Percentiles rank a stretch among this genome's conserved stretches.
phyloP scores from a whole-genome alignment of 92 coral and sea anemone species.

The Anthopleura xanthogrammica region DNA sequence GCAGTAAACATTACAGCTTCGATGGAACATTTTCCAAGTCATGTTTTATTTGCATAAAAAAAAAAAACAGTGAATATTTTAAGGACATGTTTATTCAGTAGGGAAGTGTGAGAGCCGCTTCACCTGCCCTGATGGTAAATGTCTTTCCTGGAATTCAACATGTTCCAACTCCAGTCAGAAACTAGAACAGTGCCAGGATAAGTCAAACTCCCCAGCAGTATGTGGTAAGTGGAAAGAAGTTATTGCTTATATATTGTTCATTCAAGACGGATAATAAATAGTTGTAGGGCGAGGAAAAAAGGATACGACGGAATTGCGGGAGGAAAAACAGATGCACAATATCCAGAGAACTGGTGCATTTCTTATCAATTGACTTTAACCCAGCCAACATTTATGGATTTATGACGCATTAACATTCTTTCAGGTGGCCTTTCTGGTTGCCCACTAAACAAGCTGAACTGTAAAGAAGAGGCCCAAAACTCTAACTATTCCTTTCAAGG shows the following conservation, averaged over 20 bases:
- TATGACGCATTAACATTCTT: background rate
- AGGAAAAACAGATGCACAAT: too few species aligned
- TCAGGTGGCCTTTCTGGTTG: slow-evolving; percentile 9
- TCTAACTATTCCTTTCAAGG: slow-evolving; percentile 6
- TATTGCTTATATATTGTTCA: too few species aligned
- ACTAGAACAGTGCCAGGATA: slow-evolving; percentile 10
- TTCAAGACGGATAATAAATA: too few species aligned
- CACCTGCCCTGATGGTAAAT: slow-evolving; percentile 21
- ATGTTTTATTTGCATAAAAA: too few species aligned
- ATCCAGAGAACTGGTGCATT: too few species aligned
- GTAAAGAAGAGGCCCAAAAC: slow-evolving; percentile 11
- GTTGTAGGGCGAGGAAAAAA: too few species aligned
- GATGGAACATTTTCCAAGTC: too few species aligned
- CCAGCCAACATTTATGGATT: too few species aligned
- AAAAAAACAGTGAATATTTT: too few species aligned
- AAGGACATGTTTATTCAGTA: background rate
- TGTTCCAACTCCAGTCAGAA: background rate
- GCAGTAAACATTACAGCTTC: too few species aligned
- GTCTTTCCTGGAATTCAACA: slow-evolving; percentile 17
- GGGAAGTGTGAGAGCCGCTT: background rate
- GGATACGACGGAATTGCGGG: too few species aligned
- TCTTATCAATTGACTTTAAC: too few species aligned
- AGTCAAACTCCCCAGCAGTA: slow-evolving; percentile 1
- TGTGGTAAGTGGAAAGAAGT: slow-evolving; percentile 10
- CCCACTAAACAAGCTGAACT: slow-evolving; percentile 43